Conservation (phyloP, 2,888 invertebrate species). For the Thumatha senex region DNA sequence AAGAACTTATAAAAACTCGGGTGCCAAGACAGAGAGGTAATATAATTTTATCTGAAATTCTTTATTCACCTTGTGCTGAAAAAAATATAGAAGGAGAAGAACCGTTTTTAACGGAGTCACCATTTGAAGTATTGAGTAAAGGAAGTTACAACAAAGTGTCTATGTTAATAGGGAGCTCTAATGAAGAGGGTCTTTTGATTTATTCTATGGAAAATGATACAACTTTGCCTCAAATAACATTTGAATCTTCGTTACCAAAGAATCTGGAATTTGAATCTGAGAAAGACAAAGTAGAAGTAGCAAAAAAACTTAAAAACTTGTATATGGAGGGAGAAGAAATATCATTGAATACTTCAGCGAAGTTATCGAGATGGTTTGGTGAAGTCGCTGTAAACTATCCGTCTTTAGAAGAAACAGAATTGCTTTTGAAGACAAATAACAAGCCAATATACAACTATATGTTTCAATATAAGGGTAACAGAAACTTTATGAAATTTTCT, state of each 20-base stretch:
- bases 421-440: constrained; percentile 46
- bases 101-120: constrained; percentile 61
- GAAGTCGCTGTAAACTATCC: constrained; percentile 52
- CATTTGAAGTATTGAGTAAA: constrained; percentile 49
- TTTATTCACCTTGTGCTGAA: constrained; percentile 64
- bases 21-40: constrained; percentile 58
- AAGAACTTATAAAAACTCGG: constrained; percentile 57
- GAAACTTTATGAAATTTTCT: constrained; percentile 50
- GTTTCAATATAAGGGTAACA: constrained; percentile 56
- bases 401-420: constrained; percentile 55
- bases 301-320: constrained; percentile 49
- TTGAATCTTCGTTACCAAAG: constrained; percentile 60
- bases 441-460: constrained; percentile 58
- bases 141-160: constrained; percentile 66
- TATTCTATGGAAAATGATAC: constrained; percentile 56
- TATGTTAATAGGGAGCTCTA: constrained; percentile 59
- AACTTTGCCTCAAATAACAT: constrained; percentile 44
- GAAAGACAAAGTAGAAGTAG: constrained; percentile 42
- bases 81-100: constrained; percentile 57
- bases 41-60: constrained; percentile 51
- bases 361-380: constrained; percentile 56
- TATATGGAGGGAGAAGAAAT: constrained; percentile 62
- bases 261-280: constrained; percentile 52
- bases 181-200: constrained; percentile 63
- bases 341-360: constrained; percentile 49